Evolutionary conservation across 1,140 invertebrate genomes (phyloP).

Genomic region (Pseudomyrmex flavicornis): DNA sequence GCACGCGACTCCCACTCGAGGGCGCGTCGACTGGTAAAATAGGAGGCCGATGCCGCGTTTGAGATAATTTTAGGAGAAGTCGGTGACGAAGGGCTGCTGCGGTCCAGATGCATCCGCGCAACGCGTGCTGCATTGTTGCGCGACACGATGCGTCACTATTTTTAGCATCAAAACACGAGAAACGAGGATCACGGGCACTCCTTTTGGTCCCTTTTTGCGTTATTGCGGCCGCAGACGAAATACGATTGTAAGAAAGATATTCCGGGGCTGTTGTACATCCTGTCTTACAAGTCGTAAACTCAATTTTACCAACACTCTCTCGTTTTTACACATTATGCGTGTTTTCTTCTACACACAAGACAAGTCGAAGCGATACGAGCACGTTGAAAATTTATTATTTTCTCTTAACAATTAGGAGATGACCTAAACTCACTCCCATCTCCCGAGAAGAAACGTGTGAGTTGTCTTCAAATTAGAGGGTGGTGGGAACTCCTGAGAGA

Average conservation of each 20-base stretch:
- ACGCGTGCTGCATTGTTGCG: conserved; percentile 73
- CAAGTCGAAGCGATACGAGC: not conserved
- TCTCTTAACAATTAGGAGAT: too few species aligned
- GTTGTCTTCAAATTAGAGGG: not conserved
- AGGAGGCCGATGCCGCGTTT: conserved; percentile 41
- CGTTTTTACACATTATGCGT: not conserved
- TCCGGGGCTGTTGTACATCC: not conserved
- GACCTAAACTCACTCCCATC: too few species aligned
- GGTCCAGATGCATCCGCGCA: conserved; percentile 73
- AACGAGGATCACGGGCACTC: conserved; percentile 14
- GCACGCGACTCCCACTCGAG: conserved; percentile 63
- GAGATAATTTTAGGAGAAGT: conserved; percentile 68
- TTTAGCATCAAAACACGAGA: conserved; percentile 69
- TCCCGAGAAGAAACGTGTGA: not conserved
- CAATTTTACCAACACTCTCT: not conserved
- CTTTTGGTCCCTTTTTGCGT: conserved; percentile 49
- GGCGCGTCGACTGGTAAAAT: conserved; percentile 51
- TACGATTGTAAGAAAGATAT: not conserved
- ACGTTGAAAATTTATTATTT: not conserved
- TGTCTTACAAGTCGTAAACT: conserved; percentile 5
- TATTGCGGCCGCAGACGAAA: conserved; percentile 4
- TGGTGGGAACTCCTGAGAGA: conserved; percentile 54
- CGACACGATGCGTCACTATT: conserved; percentile 68
- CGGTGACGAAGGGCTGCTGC: conserved; percentile 47
- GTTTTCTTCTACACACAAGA: not conserved